These are phyloP conservation scores for Macrotis lagotis DNA, from an alignment of 2,113 vertebrate species.

Conservation along the genomic window DNA sequence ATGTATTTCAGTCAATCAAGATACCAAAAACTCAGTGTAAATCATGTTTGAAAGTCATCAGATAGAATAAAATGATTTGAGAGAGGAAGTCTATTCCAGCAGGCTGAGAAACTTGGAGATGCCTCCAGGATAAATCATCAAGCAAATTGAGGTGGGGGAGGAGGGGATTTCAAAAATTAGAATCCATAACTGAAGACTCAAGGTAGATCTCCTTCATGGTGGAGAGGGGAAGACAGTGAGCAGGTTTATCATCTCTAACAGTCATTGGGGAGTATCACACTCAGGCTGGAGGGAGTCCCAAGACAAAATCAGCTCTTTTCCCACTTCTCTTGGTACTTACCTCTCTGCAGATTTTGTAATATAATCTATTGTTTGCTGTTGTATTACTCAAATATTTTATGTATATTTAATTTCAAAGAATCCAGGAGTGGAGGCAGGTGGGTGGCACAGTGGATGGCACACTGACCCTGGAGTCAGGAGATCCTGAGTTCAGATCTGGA, in stretches of 20 bases:
- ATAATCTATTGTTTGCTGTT: neutral
- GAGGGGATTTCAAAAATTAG: neutral
- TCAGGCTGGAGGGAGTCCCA: neutral
- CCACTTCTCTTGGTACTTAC: neutral
- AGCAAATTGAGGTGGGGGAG: neutral
- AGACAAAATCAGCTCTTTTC: neutral
- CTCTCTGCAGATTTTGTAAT: neutral
- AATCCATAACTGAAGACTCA: neutral
- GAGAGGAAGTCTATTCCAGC: neutral
- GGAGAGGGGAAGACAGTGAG: neutral
- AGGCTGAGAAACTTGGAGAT: neutral
- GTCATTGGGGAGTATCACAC: neutral
- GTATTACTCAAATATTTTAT: neutral
- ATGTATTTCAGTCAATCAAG: neutral
- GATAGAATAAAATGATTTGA: neutral
- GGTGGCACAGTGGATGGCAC: too few relatives aligned
- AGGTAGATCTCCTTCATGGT: neutral
- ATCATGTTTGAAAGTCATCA: neutral
- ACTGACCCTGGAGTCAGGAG: too few relatives aligned
- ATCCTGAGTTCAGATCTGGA: too few relatives aligned
- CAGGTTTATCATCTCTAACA: neutral
- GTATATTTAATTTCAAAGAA: neutral
- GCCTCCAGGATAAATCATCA: neutral
- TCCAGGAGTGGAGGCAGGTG: too few relatives aligned
- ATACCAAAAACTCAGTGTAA: neutral